phyloP scores from a whole-genome alignment of 2,888 invertebrate species.

The Cerastis rubricosa region DNA sequence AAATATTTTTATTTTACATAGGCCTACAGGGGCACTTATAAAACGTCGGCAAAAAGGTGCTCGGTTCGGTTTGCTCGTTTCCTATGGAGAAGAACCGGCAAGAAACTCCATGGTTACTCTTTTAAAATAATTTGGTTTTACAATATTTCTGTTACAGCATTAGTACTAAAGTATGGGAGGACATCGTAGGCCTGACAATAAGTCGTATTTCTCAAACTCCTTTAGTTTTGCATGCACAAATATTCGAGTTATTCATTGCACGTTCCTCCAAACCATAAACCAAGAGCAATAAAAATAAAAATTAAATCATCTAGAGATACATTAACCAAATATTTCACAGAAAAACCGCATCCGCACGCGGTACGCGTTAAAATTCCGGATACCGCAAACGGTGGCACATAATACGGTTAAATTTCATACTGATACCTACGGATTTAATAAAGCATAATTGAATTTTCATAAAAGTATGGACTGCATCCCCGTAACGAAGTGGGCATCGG shows the following conservation, averaged over 20 bases:
- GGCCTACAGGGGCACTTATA: too few relatives aligned
- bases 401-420: conserved; percentile 61
- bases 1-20: too few relatives aligned
- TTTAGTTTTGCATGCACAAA: background rate
- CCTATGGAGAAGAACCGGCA: too few relatives aligned
- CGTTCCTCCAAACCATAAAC: background rate
- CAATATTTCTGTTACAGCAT: too few relatives aligned
- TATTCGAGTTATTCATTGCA: background rate
- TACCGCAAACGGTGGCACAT: conserved; percentile 56
- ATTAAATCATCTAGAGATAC: background rate
- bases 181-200: too few relatives aligned
- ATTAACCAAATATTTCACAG: conserved; percentile 18
- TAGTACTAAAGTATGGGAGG: too few relatives aligned
- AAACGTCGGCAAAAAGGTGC: too few relatives aligned
- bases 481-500: conserved; percentile 41
- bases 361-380: conserved; percentile 35
- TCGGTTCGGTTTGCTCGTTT: too few relatives aligned
- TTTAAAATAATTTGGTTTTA: too few relatives aligned
- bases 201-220: too few relatives aligned
- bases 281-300: conserved; percentile 1
- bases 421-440: conserved; percentile 68
- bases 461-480: conserved; percentile 57
- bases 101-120: too few relatives aligned
- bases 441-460: conserved; percentile 68
- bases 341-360: conserved; percentile 25